Evolutionary conservation across 2,888 invertebrate species (phyloP), one percentile per base, ranked within the genome.

Genomic region (Sycophila texana): DNA sequence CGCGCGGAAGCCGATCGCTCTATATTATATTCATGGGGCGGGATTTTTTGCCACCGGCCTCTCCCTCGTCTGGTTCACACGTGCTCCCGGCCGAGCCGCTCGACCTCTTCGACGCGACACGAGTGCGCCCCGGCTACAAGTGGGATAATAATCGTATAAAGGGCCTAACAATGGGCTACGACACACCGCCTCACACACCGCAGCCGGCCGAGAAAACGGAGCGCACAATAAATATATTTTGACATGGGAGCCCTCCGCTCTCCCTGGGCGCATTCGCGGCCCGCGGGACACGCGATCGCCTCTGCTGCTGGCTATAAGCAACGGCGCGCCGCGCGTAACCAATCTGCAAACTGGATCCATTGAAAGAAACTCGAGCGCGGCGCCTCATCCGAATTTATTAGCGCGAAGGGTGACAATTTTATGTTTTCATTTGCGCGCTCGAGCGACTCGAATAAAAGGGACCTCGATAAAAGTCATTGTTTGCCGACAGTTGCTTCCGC

Each of bases 221-320:
- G 47, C 47, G 61, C 10, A 89, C 87, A 90, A 90, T 90, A 90
- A 90, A 90, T 90, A 90, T 90, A 90, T 90, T 90, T 90, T 90
- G 90, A 90, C 90, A 90, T 88, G 89, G 89, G 89, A 89, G 89
- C 85, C 84, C 51, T 84, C 83, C 80, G 83, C n/a, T 20, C 22
- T 58, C 26, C 47, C 51, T 39, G 2, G 3, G 22, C n/a, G n/a
- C n/a, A n/a, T n/a, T 4, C 53, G 14, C 47, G 16, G 58, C 30
- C 5, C 57, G 55, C 55, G 55, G 57, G 4, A 22, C 49, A 30
- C 63, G 14, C n/a, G n/a, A 18, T 18, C 18, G 60, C 12, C 60
- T 39, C 18, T 47, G 26, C 26, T n/a, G n/a, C n/a, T n/a, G n/a
- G n/a, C n/a, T n/a, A n/a, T 49, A 61, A 60, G n/a, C 30, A 49